Base-by-base conservation (phyloP, 2,888 invertebrate species). In the Acronicta leporina region DNA sequence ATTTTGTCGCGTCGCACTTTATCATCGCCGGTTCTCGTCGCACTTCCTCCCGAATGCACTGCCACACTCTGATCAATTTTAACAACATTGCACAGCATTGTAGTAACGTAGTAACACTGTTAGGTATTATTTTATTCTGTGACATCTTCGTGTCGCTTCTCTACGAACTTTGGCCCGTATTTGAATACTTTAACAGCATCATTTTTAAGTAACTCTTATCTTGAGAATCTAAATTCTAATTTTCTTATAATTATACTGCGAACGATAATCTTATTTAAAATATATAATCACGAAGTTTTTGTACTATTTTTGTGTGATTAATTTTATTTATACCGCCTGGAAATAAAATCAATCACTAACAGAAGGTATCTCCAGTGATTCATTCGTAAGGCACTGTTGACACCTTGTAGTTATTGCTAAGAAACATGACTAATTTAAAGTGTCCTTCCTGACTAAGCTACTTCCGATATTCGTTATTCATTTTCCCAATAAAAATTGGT, bases 1-100 rank as follows among this genome's bases (percentile, higher is more conserved):
- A 86, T 73, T 65, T 83, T 80, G 82, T 83, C 82, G 80, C 78
- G 69, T 56, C 49, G 40, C 50, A 51, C 48, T 52, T 58, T 73
- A 66, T 64, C 64, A 63, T 57, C 20, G 51, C 49, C 56, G 62
- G 63, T 63, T 67, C 66, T 54, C 16, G 45, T 25, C 56, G 59
- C 63, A 75, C 66, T 78, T 82, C 80, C 81, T 77, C 63, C 62
- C 65, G 58, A 62, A 63, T 59, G 56, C 57, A 71, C n/a, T n/a
- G n/a, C n/a, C n/a, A n/a, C n/a, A n/a, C 67, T 74, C 74, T 64
- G 63, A 74, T 78, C 68, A 79, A 70, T 80, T 77, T 68, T 64
- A 63, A 61, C 55, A 16, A 20, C 9, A 27, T 40, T 38, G n/a
- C 13, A 6, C 10, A 40, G 27, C 8, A 38, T 13, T 5, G 5